These are phyloP conservation scores for Lamellibrachia luymesi DNA, from an alignment of 1,140 invertebrate genomes.

Conservation along the genomic window DNA sequence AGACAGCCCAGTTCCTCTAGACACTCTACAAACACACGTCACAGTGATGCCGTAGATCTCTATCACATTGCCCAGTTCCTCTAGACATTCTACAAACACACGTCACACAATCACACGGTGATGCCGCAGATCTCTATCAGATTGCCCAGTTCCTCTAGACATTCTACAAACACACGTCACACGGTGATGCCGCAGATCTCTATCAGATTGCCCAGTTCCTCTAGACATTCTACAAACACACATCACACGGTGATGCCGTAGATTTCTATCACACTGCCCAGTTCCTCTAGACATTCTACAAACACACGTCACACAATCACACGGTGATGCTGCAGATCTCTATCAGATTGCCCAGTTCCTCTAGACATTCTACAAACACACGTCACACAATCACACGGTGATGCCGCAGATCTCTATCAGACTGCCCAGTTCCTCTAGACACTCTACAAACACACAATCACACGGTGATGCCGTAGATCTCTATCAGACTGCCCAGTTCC, in stretches of 20 bases:
- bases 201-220: too few species aligned
- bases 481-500: too few species aligned
- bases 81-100: neutral
- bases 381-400: conserved; percentile 10
- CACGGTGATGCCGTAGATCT: conserved; percentile 66
- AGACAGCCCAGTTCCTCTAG: conserved; percentile 85
- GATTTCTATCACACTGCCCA: neutral
- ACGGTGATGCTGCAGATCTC: conserved; percentile 73
- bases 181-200: neutral
- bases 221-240: neutral
- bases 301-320: conserved; percentile 16
- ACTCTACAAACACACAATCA: conserved; percentile 6
- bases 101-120: neutral
- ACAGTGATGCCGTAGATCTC: neutral
- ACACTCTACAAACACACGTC: conserved; percentile 69
- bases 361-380: conserved; percentile 76
- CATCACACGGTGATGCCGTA: neutral
- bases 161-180: conserved; percentile 66
- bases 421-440: too few species aligned
- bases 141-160: conserved; percentile 84
- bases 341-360: conserved; percentile 83
- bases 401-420: too few species aligned
- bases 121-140: conserved; percentile 85
- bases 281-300: neutral
- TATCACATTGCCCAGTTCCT: too few species aligned